Evolutionary conservation across 2,888 invertebrate species (phyloP).

Genomic region (Linnaemya vulpina): DNA sequence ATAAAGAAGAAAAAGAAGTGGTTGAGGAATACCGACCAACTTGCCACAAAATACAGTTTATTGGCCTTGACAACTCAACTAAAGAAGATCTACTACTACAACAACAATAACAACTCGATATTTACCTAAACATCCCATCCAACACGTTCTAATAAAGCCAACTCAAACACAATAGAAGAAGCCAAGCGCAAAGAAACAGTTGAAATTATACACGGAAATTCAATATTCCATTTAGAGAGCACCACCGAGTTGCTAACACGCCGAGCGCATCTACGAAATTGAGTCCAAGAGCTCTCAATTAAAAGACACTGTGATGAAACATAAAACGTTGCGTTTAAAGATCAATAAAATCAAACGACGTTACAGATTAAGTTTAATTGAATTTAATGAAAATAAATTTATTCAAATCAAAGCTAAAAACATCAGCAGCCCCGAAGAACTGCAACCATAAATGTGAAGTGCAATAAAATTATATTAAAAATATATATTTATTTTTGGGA

Average conservation of each 20-base stretch:
- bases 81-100: slow-evolving; percentile 52
- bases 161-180: slow-evolving; percentile 39
- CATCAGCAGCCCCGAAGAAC: slow-evolving; percentile 23
- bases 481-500: neutral
- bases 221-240: slow-evolving; percentile 27
- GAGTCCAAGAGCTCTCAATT: slow-evolving; percentile 4
- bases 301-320: slow-evolving; percentile 67
- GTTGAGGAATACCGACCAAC: slow-evolving; percentile 48
- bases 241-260: slow-evolving; percentile 11
- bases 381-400: slow-evolving; percentile 74
- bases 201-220: slow-evolving; percentile 43
- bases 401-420: slow-evolving; percentile 55
- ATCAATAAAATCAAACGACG: slow-evolving; percentile 71
- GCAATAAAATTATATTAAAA: neutral
- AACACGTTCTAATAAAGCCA: slow-evolving; percentile 22
- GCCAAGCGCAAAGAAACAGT: slow-evolving; percentile 25
- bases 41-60: slow-evolving; percentile 66
- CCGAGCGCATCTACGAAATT: neutral
- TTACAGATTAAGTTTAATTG: slow-evolving; percentile 72
- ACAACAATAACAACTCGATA: neutral
- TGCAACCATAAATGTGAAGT: slow-evolving; percentile 28
- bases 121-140: slow-evolving; percentile 18
- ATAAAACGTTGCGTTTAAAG: slow-evolving; percentile 63
- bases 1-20: slow-evolving; percentile 50
- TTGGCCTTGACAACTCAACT: slow-evolving; percentile 65